Base-by-base conservation (phyloP, 2,797 vertebrate species). In the Chelon auratus region DNA sequence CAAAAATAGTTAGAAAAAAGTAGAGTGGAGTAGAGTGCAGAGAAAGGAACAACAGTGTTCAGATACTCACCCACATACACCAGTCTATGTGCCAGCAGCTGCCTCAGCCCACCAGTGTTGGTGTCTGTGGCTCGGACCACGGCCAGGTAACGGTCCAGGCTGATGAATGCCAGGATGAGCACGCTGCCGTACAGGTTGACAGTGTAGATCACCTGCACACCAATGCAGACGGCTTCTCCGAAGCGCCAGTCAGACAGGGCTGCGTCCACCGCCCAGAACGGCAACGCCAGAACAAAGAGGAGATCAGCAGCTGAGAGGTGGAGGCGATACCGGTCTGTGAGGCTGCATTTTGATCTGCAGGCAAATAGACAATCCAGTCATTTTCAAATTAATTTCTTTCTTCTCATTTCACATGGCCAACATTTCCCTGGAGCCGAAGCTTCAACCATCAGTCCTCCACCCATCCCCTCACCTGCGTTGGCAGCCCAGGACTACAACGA, bases 131-230 rank as follows among this genome's bases (percentile, higher is more conserved):
- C 97, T 0, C 95, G 96, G 62, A 99, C 98, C 18, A 99, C 97
- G 0, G 98, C 98, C 91, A 99, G 93, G 92, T 99, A 99, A 3
- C 98, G 95, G 83, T 99, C 98, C 89, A 99, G 89, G 50, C 98
- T 99, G 89, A 99, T 99, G 79, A 99, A 99, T 12, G 98, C 98
- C 91, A 99, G 92, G 90, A 99, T 97, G 74, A 99, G 95, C 70
- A 99, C 97, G 33, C 98, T 99, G 92, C 98, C 96, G 14, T 99
- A 99, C 71, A 99, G 93, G 89, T 99, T 99, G 79, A 99, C 96
- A 0, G 97, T 99, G 86, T 99, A 98, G 84, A 99, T 97, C 66
- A 96, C 94, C n/a, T 99, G 97, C 64, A 99, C 95, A 0, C 95
- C 90, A 24, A 97, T 94, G 82, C 98, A 99, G 26, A 97, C 82